phyloP scores from a whole-genome alignment of 2,797 vertebrate species.

The Paedocypris micromegethes region DNA sequence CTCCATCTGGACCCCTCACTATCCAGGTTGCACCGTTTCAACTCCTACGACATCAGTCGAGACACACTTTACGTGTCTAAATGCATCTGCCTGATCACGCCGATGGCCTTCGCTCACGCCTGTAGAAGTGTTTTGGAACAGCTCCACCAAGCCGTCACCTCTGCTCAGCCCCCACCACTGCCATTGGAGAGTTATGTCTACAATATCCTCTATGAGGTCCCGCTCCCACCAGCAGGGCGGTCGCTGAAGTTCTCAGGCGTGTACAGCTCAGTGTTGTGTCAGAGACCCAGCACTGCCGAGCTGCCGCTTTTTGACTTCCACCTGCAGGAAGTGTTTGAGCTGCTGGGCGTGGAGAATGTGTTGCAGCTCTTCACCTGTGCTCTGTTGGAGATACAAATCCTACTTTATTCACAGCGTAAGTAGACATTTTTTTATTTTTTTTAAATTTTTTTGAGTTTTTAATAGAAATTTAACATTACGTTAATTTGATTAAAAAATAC shows the following conservation, averaged over 20 bases:
- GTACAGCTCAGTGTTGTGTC: constrained; percentile 89
- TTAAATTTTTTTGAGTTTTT: too few species aligned
- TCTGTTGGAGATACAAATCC: constrained; percentile 95
- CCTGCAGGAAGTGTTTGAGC: constrained; percentile 83
- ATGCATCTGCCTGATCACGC: constrained; percentile 94
- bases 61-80: constrained; percentile 97
- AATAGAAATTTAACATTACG: too few species aligned
- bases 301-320: constrained; percentile 94
- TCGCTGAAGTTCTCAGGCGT: constrained; percentile 96
- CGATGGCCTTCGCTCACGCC: constrained; percentile 94
- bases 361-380: constrained; percentile 97
- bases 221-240: constrained; percentile 86
- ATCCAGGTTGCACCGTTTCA: constrained; percentile 91
- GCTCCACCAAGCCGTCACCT: constrained; percentile 89
- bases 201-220: constrained; percentile 97
- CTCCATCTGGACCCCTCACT: constrained; percentile 79
- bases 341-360: constrained; percentile 93
- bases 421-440: too few species aligned
- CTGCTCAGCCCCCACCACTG: constrained; percentile 89
- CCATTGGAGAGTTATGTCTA: constrained; percentile 98
- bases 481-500: too few species aligned
- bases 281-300: constrained; percentile 91
- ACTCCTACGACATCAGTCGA: constrained; percentile 96
- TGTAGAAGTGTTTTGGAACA: constrained; percentile 88
- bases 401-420: constrained; percentile 98